A percentile compares a stretch with the other conserved stretches of the same genome.
These are phyloP conservation scores for Pristis pectinata DNA, from an alignment of 2,797 vertebrate genomes.

Conservation along the genomic window DNA sequence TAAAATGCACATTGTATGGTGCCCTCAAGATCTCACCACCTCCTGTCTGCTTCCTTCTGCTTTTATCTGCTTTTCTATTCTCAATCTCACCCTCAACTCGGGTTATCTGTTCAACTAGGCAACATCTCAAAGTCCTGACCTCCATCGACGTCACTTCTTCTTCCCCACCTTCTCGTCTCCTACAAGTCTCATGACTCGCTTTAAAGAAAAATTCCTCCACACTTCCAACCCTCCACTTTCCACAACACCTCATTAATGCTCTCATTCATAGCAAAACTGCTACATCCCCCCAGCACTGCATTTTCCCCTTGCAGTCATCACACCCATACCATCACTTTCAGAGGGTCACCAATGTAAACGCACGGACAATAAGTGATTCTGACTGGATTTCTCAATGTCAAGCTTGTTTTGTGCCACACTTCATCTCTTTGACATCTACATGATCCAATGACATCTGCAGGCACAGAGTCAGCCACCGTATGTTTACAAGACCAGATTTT, in stretches of 20 bases:
- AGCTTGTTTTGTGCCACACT: background rate
- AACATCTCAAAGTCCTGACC: background rate
- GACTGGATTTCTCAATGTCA: background rate
- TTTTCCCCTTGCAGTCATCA: background rate
- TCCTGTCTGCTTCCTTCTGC: background rate
- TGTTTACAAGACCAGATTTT: background rate
- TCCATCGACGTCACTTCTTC: background rate
- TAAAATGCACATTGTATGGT: background rate
- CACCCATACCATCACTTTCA: background rate
- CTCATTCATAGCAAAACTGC: background rate
- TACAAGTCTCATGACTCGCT: background rate
- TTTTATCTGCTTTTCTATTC: background rate
- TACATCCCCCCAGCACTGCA: background rate
- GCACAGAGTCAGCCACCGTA: background rate
- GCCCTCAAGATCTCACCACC: background rate
- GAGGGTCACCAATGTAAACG: background rate
- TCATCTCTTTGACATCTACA: background rate
- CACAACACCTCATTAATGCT: background rate
- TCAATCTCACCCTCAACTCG: background rate
- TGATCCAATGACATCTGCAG: background rate
- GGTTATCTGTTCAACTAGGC: background rate
- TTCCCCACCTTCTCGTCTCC: background rate
- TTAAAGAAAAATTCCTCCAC: too few relatives aligned
- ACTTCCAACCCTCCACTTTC: background rate
- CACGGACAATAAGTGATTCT: background rate